Conservation (phyloP, 1,140 invertebrate genomes). For the Drusus annulatus region DNA sequence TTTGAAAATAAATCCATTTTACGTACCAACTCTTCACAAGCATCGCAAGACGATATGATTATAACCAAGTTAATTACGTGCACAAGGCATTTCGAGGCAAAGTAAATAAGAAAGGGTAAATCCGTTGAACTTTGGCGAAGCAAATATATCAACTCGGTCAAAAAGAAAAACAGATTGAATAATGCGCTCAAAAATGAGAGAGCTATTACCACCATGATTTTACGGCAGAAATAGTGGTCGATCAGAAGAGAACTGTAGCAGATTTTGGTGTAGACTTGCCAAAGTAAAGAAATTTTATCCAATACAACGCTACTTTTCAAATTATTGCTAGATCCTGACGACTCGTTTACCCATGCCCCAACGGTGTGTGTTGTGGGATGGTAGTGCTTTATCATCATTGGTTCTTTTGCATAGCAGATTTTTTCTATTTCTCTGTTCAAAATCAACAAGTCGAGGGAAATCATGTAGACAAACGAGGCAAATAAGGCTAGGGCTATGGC, state of each 20-base stretch:
- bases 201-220: neutral
- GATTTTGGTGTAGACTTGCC: neutral
- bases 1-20: neutral
- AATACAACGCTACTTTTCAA: neutral
- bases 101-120: neutral
- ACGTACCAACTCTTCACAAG: constrained; percentile 11
- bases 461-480: neutral
- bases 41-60: neutral
- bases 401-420: neutral
- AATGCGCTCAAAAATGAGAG: neutral
- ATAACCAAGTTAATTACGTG: neutral
- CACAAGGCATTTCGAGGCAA: neutral
- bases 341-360: too few species aligned
- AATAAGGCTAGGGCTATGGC: neutral
- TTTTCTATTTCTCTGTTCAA: constrained; percentile 6
- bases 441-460: constrained; percentile 1
- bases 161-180: neutral
- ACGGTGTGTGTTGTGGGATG: neutral
- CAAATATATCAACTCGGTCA: neutral
- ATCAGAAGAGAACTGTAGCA: constrained; percentile 5
- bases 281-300: neutral
- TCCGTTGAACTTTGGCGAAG: neutral
- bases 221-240: neutral
- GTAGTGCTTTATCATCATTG: neutral
- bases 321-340: too few species aligned